Evolutionary conservation across 2,888 invertebrate species (phyloP).

Genomic region (Neocrepidodera transversa): DNA sequence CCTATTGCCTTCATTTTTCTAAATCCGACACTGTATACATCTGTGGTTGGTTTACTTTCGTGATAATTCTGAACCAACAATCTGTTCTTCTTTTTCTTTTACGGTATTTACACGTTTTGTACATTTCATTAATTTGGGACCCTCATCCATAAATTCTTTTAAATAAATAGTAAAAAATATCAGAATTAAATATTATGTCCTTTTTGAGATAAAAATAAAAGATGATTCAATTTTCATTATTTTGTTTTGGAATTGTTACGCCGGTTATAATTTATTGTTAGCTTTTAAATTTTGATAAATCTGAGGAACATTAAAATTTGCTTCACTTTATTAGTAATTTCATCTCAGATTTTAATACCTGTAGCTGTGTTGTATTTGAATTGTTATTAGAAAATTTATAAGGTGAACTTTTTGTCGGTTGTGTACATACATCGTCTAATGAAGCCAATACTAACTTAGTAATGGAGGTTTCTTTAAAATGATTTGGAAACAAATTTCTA

Average conservation of each 20-base stretch:
- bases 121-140: conserved; percentile 7
- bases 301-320: not conserved
- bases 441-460: too few species aligned
- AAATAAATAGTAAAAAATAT: conserved; percentile 7
- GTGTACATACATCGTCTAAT: too few species aligned
- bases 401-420: not conserved
- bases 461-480: not conserved
- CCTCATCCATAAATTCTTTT: conserved; percentile 4
- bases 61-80: conserved; percentile 2
- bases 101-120: conserved; percentile 4
- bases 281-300: conserved; percentile 2
- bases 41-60: conserved; percentile 10
- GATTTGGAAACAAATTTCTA: not conserved
- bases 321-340: not conserved
- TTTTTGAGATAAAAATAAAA: not conserved
- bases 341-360: not conserved
- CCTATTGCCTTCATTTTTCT: too few species aligned
- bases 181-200: not conserved
- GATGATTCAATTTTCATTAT: not conserved
- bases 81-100: conserved; percentile 11
- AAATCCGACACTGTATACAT: too few species aligned
- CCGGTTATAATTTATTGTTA: not conserved
- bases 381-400: not conserved
- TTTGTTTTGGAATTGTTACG: not conserved
- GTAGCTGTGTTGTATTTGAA: not conserved